Base-by-base conservation (phyloP, 2,797 vertebrate species). In the Choloepus didactylus region DNA sequence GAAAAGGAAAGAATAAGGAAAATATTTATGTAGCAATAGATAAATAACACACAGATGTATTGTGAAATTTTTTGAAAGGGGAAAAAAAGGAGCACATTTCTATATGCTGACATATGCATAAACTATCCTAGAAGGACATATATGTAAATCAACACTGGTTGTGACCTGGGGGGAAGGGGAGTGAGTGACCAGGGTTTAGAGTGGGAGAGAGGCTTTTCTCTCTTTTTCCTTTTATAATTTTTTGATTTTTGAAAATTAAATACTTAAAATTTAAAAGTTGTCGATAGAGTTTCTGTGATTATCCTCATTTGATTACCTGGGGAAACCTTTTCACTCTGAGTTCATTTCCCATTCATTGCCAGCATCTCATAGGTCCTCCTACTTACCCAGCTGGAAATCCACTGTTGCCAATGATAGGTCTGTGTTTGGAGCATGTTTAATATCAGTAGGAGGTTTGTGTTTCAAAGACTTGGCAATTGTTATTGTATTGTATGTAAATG, bases 161-260 rank as follows among this genome's bases (percentile, higher is more conserved):
- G 31, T 9, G 16, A 9, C 46, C 10, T 38, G 16, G 12, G 9
- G 35, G 49, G 23, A 46, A 49, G n/a, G 38, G 35, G 12, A 59
- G 46, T 2, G 6, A 41, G 21, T 88, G 35, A 70, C 5, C 5
- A 77, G 51, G 14, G 7, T 18, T 27, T 84, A 59, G 41, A 83
- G 62, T 38, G 38, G 23, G 18, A 76, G 21, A 46, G 19, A 41
- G n/a, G 19, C 3, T 79, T 59, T 41, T 14, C 35, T 27, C 70
- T 56, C 54, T 70, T 44, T 76, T 69, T 69, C 11, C 29, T 41
- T 35, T 23, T 25, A 41, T 82, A 44, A 49, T 15, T 35, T 82
- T 87, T 72, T 76, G 1, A 84, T 27, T 79, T 82, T 92, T 79
- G 84, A 94, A 97, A 93, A 93, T 80, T 83, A 91, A 95, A 72